Evolutionary conservation across 2,888 invertebrate species (phyloP), one percentile per base, ranked within the genome.

Genomic region (Torymus texanus): DNA sequence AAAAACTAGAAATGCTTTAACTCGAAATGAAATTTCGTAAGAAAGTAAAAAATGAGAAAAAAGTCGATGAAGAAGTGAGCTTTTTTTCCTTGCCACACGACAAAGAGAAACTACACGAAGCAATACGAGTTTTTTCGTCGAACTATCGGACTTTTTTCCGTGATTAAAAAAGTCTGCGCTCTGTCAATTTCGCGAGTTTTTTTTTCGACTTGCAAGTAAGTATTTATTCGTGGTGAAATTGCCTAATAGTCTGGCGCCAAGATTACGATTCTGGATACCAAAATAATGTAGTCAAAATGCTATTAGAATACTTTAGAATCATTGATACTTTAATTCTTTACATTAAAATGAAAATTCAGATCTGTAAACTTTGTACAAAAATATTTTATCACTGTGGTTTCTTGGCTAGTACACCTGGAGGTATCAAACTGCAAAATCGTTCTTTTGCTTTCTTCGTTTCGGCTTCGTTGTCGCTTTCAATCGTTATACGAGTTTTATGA

Each of bases 401-500:
- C 56, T 86, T 72, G 4, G 89, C 82, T 16, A 90, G 67, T 65
- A 86, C 83, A 68, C 83, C 76, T 62, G 83, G 59, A 2, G 88
- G 87, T 72, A 88, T 82, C 18, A 88, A 84, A 80, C 88, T 85
- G 78, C 90, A 85, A 82, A 92, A 89, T 86, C 87, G 90, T 18
- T 87, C 84, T 83, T 88, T 90, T 1, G 91, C 92, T 78, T 83
- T 84, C 21, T 83, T 85, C 5, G 90, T 90, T 55, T 88, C 86
- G 16, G 85, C 80, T 83, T 90, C 86, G 81, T 85, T 86, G 16
- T 87, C 88, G 41, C 92, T 91, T 82, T 92, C 92, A 75, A 92
- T 89, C 13, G 92, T 92, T 8, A 92, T 86, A 84, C 91, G 91
- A 10, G 91, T 91, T 86, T 91, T 91, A 82, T 92, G 92, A 66